Percentiles rank a stretch among this genome's conserved stretches.
phyloP scores from a whole-genome alignment of 2,797 vertebrate genomes.

The Chlorospingus flavigularis region DNA sequence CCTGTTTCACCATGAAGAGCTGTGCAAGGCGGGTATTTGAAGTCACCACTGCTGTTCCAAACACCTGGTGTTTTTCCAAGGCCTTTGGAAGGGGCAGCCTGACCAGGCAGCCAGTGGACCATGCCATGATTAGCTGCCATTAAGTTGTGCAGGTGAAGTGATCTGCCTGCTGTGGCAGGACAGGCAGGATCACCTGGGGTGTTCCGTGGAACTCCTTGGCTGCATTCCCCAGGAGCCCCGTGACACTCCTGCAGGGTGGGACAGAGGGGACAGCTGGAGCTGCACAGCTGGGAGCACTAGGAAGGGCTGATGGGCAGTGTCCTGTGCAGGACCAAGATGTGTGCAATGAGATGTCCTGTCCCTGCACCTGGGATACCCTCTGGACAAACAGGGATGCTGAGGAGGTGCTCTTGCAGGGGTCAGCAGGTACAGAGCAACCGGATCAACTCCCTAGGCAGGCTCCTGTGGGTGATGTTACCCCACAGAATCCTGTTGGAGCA shows the following conservation, averaged over 20 bases:
- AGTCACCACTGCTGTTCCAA: neutral
- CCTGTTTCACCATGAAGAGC: neutral
- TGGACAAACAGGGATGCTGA: neutral
- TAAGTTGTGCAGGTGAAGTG: neutral
- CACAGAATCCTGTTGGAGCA: accelerated
- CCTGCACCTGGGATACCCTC: neutral
- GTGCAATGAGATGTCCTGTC: neutral
- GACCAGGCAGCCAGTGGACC: neutral
- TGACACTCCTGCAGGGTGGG: neutral
- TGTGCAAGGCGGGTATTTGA: neutral
- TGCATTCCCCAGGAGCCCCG: neutral
- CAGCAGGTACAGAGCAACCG: accelerated
- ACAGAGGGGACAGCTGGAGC: neutral
- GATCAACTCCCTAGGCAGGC: neutral
- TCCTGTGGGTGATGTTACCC: neutral
- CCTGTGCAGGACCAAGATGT: neutral
- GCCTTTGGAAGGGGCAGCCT: neutral
- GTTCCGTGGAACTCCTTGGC: neutral
- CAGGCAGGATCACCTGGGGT: neutral
- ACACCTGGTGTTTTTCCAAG: neutral
- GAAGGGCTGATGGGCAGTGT: neutral
- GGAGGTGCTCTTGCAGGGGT: neutral
- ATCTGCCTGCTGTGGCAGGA: neutral
- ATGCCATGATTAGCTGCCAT: neutral
- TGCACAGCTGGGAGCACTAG: accelerated